Conservation (phyloP, 2,113 vertebrate genomes). For the Lophochroa leadbeateri region DNA sequence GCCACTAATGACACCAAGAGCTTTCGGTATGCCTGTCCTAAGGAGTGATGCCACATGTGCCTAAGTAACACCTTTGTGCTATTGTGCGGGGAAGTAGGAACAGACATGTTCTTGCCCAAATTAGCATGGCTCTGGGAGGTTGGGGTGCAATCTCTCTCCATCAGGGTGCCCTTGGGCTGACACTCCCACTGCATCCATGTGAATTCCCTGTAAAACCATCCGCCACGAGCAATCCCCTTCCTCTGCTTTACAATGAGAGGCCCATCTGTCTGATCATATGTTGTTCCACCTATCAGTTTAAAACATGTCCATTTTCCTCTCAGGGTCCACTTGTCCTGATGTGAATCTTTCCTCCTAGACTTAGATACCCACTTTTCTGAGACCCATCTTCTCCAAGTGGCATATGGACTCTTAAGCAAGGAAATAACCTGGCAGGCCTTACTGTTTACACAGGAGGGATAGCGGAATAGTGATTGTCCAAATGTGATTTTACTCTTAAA, state of each 20-base stretch:
- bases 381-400: rapidly evolving
- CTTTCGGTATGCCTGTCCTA: rapidly evolving
- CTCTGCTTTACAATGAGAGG: rapidly evolving
- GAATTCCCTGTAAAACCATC: neutral
- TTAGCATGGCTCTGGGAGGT: too few species aligned
- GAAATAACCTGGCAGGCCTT: neutral
- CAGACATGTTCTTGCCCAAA: neutral
- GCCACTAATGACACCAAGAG: neutral
- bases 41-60: neutral
- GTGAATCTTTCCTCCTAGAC: neutral
- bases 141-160: neutral
- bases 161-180: neutral
- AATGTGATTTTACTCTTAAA: neutral
- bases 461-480: neutral
- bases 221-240: neutral
- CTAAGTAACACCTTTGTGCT: neutral
- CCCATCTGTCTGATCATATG: neutral
- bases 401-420: neutral
- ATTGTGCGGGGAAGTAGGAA: rapidly evolving
- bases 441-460: neutral
- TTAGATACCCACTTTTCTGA: neutral
- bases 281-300: neutral
- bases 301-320: neutral
- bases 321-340: neutral
- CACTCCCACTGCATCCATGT: rapidly evolving